Evolutionary conservation across 1,140 invertebrate genomes (phyloP).

Genomic region (Drosophila tani): DNA sequence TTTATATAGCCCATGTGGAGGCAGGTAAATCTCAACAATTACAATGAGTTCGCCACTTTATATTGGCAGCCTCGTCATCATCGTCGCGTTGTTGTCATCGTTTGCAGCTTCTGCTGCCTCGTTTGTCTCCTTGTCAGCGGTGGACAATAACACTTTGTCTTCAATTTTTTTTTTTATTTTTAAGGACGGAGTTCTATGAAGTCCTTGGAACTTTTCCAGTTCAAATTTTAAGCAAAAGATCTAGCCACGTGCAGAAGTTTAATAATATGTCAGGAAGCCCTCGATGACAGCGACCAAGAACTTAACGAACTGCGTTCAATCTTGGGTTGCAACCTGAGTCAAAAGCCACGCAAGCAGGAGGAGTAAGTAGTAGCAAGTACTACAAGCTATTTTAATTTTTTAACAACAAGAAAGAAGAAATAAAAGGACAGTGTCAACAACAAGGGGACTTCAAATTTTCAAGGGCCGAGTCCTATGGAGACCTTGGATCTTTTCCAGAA

Average conservation of each 20-base stretch:
- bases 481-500: no score
- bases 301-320: background rate
- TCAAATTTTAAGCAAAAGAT: no score
- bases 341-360: background rate
- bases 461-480: no score
- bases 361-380: background rate
- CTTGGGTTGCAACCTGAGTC: background rate
- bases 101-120: constrained; percentile 43
- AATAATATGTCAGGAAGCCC: background rate
- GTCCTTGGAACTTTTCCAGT: no score
- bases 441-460: no score
- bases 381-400: no score
- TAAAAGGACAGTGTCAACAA: no score
- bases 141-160: constrained; percentile 68
- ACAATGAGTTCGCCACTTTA: constrained; percentile 15
- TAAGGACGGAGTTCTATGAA: no score
- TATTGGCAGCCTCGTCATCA: constrained; percentile 1
- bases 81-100: background rate
- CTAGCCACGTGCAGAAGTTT: no score
- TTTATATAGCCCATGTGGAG: background rate
- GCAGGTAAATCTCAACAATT: constrained; percentile 17
- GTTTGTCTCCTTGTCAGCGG: constrained; percentile 51
- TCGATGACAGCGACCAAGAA: constrained; percentile 4
- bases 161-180: no score
- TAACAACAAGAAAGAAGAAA: no score